Evolutionary conservation across 2,113 vertebrate species (phyloP).

Genomic region (Tautogolabrus adspersus): DNA sequence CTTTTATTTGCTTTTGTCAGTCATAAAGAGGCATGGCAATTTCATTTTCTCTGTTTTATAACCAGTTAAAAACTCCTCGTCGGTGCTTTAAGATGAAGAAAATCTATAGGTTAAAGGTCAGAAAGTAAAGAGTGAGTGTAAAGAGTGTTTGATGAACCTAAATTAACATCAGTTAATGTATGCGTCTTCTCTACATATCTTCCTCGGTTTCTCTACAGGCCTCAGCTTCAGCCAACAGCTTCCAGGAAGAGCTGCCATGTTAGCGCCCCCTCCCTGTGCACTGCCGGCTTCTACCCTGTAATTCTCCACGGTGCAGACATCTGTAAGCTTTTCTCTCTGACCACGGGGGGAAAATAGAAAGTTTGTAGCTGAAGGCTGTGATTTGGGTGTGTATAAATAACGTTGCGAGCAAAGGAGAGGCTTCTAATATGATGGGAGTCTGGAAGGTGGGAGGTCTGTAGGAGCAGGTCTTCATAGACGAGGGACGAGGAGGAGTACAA

Average conservation of each 20-base stretch:
- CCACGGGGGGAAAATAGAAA: conserved; percentile 81
- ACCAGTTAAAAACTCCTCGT: too few relatives aligned
- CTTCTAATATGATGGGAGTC: conserved; percentile 62
- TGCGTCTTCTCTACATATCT: background rate
- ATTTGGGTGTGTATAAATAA: conserved; percentile 84
- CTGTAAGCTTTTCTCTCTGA: conserved; percentile 75
- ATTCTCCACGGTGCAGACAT: conserved; percentile 75
- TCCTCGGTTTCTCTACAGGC: background rate
- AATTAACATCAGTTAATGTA: too few relatives aligned
- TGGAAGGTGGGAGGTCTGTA: conserved; percentile 51
- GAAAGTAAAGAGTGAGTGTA: too few relatives aligned
- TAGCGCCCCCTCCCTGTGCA: conserved; percentile 28
- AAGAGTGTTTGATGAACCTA: too few relatives aligned
- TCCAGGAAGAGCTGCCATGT: conserved; percentile 22
- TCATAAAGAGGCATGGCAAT: too few relatives aligned
- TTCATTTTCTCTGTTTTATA: too few relatives aligned
- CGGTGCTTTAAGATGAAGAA: too few relatives aligned
- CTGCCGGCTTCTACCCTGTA: conserved; percentile 44
- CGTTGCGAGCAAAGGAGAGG: conserved; percentile 61
- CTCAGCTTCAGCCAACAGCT: conserved; percentile 1
- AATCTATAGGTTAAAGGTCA: too few relatives aligned
- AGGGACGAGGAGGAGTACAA: conserved; percentile 13
- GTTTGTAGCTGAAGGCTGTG: conserved; percentile 77
- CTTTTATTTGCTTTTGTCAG: too few relatives aligned
- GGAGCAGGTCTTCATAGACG: conserved; percentile 25